phyloP scores from a whole-genome alignment of 1,140 invertebrate species.

The Macrotrachela quadricornifera region DNA sequence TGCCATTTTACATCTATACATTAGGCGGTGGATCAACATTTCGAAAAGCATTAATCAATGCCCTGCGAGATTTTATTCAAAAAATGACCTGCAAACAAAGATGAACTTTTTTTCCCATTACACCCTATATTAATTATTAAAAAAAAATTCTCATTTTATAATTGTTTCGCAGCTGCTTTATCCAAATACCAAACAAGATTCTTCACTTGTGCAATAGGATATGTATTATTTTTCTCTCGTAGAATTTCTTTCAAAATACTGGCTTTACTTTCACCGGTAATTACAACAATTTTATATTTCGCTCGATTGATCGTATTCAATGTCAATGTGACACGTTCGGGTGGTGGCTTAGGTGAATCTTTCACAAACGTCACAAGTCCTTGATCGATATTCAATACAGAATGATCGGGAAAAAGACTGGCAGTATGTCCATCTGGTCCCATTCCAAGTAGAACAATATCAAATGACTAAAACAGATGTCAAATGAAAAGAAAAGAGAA shows the following conservation, averaged over 20 bases:
- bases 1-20: too few species aligned
- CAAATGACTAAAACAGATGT: too few species aligned
- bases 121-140: too few species aligned
- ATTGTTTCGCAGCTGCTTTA: constrained; percentile 42
- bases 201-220: constrained; percentile 49
- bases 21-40: too few species aligned
- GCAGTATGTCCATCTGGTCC: constrained; percentile 97
- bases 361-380: constrained; percentile 30
- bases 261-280: constrained; percentile 62
- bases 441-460: constrained; percentile 71
- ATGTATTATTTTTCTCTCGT: constrained; percentile 35
- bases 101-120: too few species aligned
- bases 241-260: constrained; percentile 53
- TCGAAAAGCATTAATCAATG: too few species aligned
- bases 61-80: too few species aligned
- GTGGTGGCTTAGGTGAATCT: constrained; percentile 87
- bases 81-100: too few species aligned
- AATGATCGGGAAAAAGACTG: constrained; percentile 76
- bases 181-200: constrained; percentile 57
- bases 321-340: constrained; percentile 68
- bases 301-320: constrained; percentile 75
- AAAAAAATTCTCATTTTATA: too few species aligned
- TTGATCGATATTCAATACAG: constrained; percentile 9
- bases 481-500: too few species aligned
- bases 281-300: constrained; percentile 55